phyloP scores from a whole-genome alignment of 2,797 vertebrate species.

The Mionectes olivaceus region DNA sequence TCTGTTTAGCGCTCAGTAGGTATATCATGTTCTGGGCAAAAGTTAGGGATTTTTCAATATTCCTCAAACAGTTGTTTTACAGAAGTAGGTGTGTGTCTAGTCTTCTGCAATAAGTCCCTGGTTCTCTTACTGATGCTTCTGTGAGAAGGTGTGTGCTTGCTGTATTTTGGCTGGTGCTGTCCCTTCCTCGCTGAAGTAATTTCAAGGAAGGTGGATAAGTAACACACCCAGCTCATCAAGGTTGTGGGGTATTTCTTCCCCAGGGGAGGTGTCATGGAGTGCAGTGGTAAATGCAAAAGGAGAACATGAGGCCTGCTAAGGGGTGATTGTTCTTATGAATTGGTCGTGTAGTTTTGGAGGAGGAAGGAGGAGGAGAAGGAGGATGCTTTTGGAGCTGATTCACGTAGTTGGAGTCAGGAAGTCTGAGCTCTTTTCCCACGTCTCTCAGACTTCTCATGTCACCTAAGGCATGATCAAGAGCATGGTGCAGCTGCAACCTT shows the following conservation, averaged over 20 bases:
- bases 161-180: background rate
- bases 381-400: background rate
- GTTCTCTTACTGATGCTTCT: background rate
- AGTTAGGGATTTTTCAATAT: background rate
- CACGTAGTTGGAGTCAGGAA: background rate
- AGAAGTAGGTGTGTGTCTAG: background rate
- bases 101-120: background rate
- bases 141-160: background rate
- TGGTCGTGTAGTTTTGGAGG: background rate
- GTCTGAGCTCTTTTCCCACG: background rate
- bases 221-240: background rate
- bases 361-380: background rate
- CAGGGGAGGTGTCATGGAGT: background rate
- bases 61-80: background rate
- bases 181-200: background rate
- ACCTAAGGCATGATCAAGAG: background rate
- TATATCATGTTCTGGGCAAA: conserved; percentile 23
- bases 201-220: background rate
- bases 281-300: background rate
- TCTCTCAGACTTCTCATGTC: background rate
- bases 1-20: conserved; percentile 13
- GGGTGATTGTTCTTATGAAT: background rate
- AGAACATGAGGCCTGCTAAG: background rate
- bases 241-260: background rate
- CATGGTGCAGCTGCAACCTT: background rate